These are phyloP conservation scores for Ecliptopera silaceata DNA, from an alignment of 2,888 invertebrate species.

Conservation along the genomic window DNA sequence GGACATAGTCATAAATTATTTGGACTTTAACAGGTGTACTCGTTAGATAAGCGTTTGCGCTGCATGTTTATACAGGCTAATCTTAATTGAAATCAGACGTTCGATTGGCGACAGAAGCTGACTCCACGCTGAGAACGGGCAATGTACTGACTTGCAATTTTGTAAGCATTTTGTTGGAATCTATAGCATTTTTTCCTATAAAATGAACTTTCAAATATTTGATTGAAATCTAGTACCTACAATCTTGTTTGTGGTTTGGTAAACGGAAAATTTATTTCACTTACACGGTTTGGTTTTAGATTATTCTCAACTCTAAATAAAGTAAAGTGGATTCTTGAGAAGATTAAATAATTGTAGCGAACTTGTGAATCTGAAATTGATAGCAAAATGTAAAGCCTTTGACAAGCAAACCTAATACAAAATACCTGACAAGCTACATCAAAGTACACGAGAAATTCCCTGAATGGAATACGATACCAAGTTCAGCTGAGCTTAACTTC, in stretches of 20 bases:
- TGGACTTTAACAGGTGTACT: constrained; percentile 79
- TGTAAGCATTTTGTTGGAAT: constrained; percentile 14
- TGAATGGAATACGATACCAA: constrained; percentile 28
- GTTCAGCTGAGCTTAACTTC: constrained; percentile 27
- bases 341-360: background rate
- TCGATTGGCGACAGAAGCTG: constrained; percentile 77
- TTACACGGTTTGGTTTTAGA: too few species aligned
- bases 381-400: constrained; percentile 2
- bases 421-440: constrained; percentile 15
- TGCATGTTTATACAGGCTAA: constrained; percentile 74
- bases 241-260: background rate
- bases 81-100: constrained; percentile 82
- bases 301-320: too few species aligned
- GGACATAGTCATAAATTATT: constrained; percentile 72
- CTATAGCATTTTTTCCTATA: background rate
- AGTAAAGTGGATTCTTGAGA: too few species aligned
- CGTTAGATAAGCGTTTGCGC: constrained; percentile 77
- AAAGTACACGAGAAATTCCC: constrained; percentile 16
- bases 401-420: constrained; percentile 1
- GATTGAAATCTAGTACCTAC: background rate
- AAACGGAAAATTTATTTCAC: too few species aligned
- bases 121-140: constrained; percentile 52
- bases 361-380: background rate
- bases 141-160: constrained; percentile 38
- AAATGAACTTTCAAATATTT: background rate